These are phyloP conservation scores for Diarsia rubi DNA, from an alignment of 2,888 invertebrate species.

Conservation along the genomic window DNA sequence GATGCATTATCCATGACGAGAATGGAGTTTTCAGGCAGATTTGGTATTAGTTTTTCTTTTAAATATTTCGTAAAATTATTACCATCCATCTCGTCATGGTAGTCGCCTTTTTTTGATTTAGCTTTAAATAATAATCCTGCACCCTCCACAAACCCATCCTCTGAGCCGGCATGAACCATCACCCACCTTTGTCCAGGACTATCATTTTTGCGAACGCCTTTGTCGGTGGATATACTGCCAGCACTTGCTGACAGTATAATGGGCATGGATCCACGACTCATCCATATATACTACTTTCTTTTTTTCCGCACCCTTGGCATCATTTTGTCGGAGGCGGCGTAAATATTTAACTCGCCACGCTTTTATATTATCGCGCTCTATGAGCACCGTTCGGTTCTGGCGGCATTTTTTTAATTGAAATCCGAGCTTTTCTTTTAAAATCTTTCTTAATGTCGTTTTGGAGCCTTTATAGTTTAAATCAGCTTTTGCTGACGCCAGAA, in stretches of 20 bases:
- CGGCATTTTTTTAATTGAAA: constrained; percentile 49
- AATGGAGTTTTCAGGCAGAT: constrained; percentile 30
- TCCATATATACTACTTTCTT: constrained; percentile 45
- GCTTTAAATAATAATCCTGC: constrained; percentile 44
- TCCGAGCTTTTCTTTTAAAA: constrained; percentile 19
- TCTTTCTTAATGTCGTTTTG: constrained; percentile 21
- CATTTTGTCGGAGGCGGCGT: constrained; percentile 32
- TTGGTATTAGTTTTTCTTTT: constrained; percentile 36
- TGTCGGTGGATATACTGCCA: constrained; percentile 48
- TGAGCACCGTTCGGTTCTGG: constrained; percentile 17
- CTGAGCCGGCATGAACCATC: too few species aligned
- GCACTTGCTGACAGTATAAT: constrained; percentile 56
- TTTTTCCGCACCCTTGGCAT: constrained; percentile 49
- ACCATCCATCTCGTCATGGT: constrained; percentile 41
- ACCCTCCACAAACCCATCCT: constrained; percentile 43
- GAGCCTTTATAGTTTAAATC: constrained; percentile 23
- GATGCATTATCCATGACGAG: constrained; percentile 32
- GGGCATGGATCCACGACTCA: constrained; percentile 60
- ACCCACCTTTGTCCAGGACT: constrained; percentile 35
- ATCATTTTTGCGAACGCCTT: constrained; percentile 33
- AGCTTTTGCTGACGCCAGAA: constrained; percentile 16
- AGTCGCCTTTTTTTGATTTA: constrained; percentile 31
- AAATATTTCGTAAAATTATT: constrained; percentile 37
- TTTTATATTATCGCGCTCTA: constrained; percentile 16
- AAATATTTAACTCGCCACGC: constrained; percentile 39